phyloP scores from a whole-genome alignment of 2,888 invertebrate species.

The Alsophila aescularia region DNA sequence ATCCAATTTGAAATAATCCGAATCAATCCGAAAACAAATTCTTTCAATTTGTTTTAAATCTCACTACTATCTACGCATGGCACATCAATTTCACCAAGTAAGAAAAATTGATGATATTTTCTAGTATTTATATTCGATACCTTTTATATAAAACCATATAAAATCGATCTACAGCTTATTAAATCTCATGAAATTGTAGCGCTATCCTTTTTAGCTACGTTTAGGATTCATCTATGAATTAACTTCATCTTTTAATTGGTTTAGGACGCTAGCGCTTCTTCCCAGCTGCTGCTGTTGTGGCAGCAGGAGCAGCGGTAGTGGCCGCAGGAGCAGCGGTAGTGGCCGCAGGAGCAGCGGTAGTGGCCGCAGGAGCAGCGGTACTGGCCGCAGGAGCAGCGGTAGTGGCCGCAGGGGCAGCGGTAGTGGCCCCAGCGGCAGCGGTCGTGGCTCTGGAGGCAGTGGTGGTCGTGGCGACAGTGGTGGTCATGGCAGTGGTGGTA shows the following conservation, averaged over 20 bases:
- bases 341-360: slow-evolving; percentile 26
- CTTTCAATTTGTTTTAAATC: too few species aligned
- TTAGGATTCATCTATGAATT: background rate
- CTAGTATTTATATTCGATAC: too few species aligned
- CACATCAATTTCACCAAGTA: too few species aligned
- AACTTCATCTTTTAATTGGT: background rate
- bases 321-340: slow-evolving; percentile 31
- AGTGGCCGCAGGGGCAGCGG: slow-evolving; percentile 29
- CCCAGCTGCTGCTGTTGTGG: slow-evolving; percentile 29
- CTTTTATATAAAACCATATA: too few species aligned
- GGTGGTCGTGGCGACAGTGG: slow-evolving; percentile 33
- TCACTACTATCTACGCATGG: too few species aligned
- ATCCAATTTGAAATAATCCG: too few species aligned
- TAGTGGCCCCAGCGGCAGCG: slow-evolving; percentile 33
- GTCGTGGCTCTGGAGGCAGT: slow-evolving; percentile 39
- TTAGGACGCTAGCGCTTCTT: background rate
- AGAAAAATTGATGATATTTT: too few species aligned
- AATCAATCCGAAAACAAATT: too few species aligned
- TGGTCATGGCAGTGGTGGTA: slow-evolving; percentile 23
- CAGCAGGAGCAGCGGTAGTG: slow-evolving; percentile 30
- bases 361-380: slow-evolving; percentile 32
- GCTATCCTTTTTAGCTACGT: too few species aligned
- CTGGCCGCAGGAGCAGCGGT: slow-evolving; percentile 29
- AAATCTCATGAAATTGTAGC: too few species aligned
- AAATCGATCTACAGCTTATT: too few species aligned